phyloP scores from a whole-genome alignment of 2,113 vertebrate species.

The Oryzias woworae region DNA sequence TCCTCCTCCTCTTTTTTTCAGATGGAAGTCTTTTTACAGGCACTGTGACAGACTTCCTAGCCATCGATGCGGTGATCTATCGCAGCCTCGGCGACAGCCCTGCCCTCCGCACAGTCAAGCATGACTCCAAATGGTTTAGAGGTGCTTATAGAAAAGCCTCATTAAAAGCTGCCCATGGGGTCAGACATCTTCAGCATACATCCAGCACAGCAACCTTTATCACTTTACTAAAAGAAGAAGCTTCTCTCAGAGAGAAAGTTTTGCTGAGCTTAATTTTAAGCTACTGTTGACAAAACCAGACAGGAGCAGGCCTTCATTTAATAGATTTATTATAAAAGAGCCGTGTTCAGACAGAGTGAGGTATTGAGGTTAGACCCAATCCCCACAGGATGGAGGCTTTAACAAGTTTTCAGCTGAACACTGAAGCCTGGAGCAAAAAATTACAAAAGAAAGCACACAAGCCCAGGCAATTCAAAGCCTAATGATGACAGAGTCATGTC shows the following conservation, averaged over 20 bases:
- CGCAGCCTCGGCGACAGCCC: slow-evolving; percentile 91
- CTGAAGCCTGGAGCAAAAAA: slow-evolving; percentile 5
- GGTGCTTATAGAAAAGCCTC: slow-evolving; percentile 73
- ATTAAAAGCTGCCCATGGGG: slow-evolving; percentile 20
- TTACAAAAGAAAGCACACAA: slow-evolving; percentile 5
- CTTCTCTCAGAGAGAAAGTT: slow-evolving; percentile 1
- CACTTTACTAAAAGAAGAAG: slow-evolving; percentile 13
- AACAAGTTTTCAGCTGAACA: slow-evolving; percentile 18
- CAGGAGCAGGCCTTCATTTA: slow-evolving; percentile 19
- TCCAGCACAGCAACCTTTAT: slow-evolving; percentile 3
- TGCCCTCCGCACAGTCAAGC: slow-evolving; percentile 93
- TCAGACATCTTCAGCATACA: slow-evolving; percentile 17
- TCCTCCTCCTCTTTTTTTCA: slow-evolving; percentile 57
- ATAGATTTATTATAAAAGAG: slow-evolving; percentile 31
- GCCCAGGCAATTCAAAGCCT: slow-evolving; percentile 37
- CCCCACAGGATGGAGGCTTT: slow-evolving; percentile 34
- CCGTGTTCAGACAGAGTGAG: slow-evolving; percentile 36
- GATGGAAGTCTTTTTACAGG: slow-evolving; percentile 96
- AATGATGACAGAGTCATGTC: slow-evolving; percentile 45
- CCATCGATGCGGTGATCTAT: slow-evolving; percentile 97
- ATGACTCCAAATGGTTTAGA: slow-evolving; percentile 99
- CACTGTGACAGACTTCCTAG: slow-evolving; percentile 95
- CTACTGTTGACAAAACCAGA: slow-evolving; percentile 17
- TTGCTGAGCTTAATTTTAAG: slow-evolving; percentile 17
- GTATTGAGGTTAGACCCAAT: slow-evolving; percentile 44